Evolutionary conservation across 2,797 vertebrate genomes (phyloP).

Genomic region (Anguilla megastoma): DNA sequence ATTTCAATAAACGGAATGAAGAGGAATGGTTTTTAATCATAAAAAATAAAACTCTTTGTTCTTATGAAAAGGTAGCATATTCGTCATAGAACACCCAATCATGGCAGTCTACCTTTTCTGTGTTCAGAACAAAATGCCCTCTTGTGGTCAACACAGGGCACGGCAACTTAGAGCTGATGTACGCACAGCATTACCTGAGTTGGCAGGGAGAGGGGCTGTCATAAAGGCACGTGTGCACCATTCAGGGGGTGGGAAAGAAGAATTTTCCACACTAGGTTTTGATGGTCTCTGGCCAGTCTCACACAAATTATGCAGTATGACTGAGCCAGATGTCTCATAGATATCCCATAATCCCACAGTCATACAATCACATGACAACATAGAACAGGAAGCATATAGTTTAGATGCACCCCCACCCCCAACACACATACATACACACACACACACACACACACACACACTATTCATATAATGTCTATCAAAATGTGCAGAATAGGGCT

Average conservation of each 20-base stretch:
- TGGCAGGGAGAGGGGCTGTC: background rate
- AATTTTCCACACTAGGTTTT: background rate
- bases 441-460: background rate
- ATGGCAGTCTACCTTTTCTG: background rate
- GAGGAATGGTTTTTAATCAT: background rate
- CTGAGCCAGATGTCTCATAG: constrained; percentile 13
- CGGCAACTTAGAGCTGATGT: background rate
- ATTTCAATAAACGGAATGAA: background rate
- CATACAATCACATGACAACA: constrained; percentile 7
- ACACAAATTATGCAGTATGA: constrained; percentile 13
- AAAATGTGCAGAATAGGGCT: background rate
- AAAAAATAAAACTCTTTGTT: background rate
- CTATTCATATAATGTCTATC: background rate
- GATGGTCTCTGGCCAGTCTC: constrained; percentile 18
- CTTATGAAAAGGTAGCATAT: background rate
- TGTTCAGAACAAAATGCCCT: background rate
- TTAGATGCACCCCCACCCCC: background rate
- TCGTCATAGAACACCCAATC: background rate
- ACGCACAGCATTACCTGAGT: background rate
- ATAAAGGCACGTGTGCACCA: background rate
- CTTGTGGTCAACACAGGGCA: background rate
- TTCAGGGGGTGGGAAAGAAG: background rate
- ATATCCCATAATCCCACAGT: background rate
- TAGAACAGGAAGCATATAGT: constrained; percentile 25
- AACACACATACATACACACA: background rate